phyloP scores from a whole-genome alignment of 2,113 vertebrate genomes.

The Laticauda laticaudata region DNA sequence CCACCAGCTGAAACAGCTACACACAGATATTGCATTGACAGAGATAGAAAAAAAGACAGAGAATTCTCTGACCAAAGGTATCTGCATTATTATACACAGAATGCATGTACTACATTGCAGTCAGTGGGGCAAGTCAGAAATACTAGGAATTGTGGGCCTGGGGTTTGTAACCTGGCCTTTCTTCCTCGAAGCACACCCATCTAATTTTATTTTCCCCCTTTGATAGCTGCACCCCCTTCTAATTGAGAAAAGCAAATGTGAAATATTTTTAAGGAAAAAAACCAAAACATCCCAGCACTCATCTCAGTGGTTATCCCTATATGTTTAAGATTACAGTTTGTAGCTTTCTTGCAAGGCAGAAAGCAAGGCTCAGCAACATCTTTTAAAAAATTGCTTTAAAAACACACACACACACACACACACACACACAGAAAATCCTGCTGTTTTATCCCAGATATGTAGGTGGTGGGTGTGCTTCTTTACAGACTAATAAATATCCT shows the following conservation, averaged over 20 bases:
- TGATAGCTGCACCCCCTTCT: not conserved
- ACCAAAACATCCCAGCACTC: not conserved
- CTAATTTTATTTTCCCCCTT: not conserved
- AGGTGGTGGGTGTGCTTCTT: not conserved
- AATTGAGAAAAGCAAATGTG: not conserved
- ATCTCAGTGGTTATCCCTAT: not conserved
- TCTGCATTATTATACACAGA: not conserved
- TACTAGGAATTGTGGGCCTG: not conserved
- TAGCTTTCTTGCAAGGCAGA: not conserved
- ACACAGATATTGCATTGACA: not conserved
- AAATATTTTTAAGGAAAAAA: not conserved
- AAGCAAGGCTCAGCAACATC: not conserved
- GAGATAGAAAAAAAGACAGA: not conserved
- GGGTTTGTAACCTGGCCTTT: not conserved
- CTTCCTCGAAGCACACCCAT: not conserved
- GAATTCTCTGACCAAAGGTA: not conserved
- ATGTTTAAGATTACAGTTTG: not conserved
- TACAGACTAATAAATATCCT: not conserved
- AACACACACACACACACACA: no score
- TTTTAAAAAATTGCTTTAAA: not conserved
- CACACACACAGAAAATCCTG: not conserved
- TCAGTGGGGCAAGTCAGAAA: not conserved
- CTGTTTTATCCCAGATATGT: not conserved
- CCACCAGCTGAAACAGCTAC: not conserved
- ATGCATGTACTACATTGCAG: not conserved